Percentiles rank a stretch among this genome's conserved stretches.
Evolutionary conservation across 2,888 invertebrate genomes (phyloP).

Genomic region (Elmis aenea): DNA sequence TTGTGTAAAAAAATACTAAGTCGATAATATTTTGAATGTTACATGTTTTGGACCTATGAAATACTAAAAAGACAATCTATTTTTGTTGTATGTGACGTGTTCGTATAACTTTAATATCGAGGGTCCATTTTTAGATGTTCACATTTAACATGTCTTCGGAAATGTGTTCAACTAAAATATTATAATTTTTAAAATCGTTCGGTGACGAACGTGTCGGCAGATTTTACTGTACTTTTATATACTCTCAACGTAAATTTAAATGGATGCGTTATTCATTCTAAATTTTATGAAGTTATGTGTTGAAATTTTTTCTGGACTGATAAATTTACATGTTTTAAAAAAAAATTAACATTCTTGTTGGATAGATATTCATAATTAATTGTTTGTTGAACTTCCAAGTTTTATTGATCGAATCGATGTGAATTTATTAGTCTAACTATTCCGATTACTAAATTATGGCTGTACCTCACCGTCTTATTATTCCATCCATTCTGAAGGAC

Average conservation of each 20-base stretch:
- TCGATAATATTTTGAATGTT: too few species aligned
- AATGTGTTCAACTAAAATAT: slow-evolving; percentile 31
- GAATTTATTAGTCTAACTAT: slow-evolving; percentile 10
- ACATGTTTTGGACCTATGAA: too few species aligned
- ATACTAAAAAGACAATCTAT: slow-evolving; percentile 34
- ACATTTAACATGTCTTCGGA: slow-evolving; percentile 24
- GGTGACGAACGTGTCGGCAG: slow-evolving; percentile 5
- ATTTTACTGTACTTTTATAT: slow-evolving; percentile 16
- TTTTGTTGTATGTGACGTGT: slow-evolving; percentile 26
- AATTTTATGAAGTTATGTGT: slow-evolving; percentile 20
- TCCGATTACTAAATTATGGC: slow-evolving; percentile 8
- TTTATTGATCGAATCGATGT: too few species aligned
- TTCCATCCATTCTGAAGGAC: slow-evolving; percentile 24
- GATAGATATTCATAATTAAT: too few species aligned
- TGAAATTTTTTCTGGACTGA: slow-evolving; percentile 9
- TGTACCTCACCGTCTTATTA: slow-evolving; percentile 24
- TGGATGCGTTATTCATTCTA: slow-evolving; percentile 19
- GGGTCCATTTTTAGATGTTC: slow-evolving; percentile 34
- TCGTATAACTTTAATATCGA: slow-evolving; percentile 16
- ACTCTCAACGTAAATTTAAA: slow-evolving; percentile 14
- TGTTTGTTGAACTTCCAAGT: too few species aligned
- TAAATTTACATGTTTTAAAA: slow-evolving; percentile 11
- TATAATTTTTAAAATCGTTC: slow-evolving; percentile 10
- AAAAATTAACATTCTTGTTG: background rate
- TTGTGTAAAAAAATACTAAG: too few species aligned